A percentile compares a stretch with the other conserved stretches of the same genome.
Evolutionary conservation across 2,113 vertebrate species (phyloP).

Genomic region (Reinhardtius hippoglossoides): DNA sequence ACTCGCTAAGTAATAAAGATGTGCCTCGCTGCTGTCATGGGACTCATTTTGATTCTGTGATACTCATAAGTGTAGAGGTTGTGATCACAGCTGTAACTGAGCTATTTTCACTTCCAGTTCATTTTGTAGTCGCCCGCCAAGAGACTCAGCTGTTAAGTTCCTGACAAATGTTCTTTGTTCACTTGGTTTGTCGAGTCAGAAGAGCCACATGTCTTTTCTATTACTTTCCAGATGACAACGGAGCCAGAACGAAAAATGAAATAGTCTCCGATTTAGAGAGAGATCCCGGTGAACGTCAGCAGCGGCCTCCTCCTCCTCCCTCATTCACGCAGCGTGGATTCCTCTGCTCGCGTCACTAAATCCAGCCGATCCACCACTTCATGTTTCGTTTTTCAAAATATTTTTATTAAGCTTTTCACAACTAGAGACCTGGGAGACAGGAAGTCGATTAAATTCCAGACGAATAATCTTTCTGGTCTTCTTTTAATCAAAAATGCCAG

Average conservation of each 20-base stretch:
- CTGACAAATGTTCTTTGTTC: slow-evolving; percentile 41
- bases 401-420: not conserved
- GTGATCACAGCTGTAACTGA: slow-evolving; percentile 43
- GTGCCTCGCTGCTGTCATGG: slow-evolving; percentile 28
- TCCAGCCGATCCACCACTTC: not conserved
- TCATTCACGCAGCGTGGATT: not conserved
- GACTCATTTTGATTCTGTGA: slow-evolving; percentile 55
- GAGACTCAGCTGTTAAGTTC: slow-evolving; percentile 40
- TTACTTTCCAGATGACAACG: slow-evolving; percentile 16
- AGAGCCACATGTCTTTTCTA: slow-evolving; percentile 34
- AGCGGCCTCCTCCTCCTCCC: not conserved
- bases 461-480: not conserved
- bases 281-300: slow-evolving; percentile 11
- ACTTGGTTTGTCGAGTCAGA: slow-evolving; percentile 33
- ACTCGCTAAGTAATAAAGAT: slow-evolving; percentile 49
- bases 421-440: not conserved
- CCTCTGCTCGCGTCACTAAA: not conserved
- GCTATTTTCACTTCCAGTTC: slow-evolving; percentile 40
- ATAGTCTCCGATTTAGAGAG: slow-evolving; percentile 5
- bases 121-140: slow-evolving; percentile 46
- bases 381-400: not conserved
- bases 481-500: not conserved
- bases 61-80: slow-evolving; percentile 39
- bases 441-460: not conserved
- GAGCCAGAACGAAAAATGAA: slow-evolving; percentile 11